Evolutionary conservation across 2,113 vertebrate species (phyloP).

Genomic region (Lanius collurio): DNA sequence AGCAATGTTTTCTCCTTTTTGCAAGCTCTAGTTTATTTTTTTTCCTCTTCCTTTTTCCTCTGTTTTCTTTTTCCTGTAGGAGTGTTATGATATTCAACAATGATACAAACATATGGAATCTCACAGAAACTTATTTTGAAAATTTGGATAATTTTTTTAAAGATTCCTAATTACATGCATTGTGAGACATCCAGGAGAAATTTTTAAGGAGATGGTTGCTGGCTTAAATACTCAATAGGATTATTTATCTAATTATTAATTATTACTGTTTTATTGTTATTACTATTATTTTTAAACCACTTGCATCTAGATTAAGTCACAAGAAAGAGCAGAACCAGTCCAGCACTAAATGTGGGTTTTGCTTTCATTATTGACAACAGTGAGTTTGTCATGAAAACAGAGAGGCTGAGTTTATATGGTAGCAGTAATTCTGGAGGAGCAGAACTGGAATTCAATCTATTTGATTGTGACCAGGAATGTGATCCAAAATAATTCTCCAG

Average conservation of each 20-base stretch:
- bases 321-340: background rate
- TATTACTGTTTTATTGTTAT: background rate
- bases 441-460: background rate
- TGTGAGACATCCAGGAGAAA: background rate
- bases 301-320: background rate
- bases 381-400: background rate
- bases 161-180: background rate
- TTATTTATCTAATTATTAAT: background rate
- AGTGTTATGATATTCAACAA: background rate
- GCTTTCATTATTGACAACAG: background rate
- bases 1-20: background rate
- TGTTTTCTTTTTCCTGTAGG: background rate
- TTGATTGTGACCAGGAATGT: background rate
- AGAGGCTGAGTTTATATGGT: background rate
- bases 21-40: background rate
- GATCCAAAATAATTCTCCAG: background rate
- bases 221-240: background rate
- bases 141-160: fast-evolving
- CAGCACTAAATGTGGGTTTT: background rate
- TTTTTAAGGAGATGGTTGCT: background rate
- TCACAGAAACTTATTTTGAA: background rate
- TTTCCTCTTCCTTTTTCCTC: background rate
- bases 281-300: background rate
- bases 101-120: background rate
- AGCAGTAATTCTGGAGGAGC: background rate